Evolutionary conservation across 2,888 invertebrate species (phyloP), one percentile per base, ranked within the genome.

Genomic region (Leucoptera coffeella): DNA sequence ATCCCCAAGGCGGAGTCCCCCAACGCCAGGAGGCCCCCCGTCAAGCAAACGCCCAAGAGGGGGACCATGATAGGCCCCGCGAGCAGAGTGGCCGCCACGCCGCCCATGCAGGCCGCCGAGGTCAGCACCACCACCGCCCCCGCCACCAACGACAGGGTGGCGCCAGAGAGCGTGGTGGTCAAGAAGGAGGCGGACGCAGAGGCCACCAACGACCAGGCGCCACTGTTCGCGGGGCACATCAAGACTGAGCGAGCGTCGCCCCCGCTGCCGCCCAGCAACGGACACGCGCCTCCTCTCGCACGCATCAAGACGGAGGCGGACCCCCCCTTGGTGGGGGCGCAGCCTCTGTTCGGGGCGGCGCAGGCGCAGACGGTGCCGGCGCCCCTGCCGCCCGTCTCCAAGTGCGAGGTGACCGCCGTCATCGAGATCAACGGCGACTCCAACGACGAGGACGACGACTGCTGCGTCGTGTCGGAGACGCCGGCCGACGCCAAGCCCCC

Each of bases 371-470:
- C 31, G 13, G 4, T 10, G 2, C 33, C 40, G 4, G 38, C 45
- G 12, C 45, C 55, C 10, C 41, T 62, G 6, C 41, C 54, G 12
- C 52, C 60, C 1, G 51, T 64, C 2, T 45, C 59, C 5, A 69
- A 69, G 39, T 50, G 40, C 11, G 67, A 67, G 42, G 55, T 60
- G 21, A 34, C 38, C 2, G 42, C 41, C 8, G 35, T 57, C 15
- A 67, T 69, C 30, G 69, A 69, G 45, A 69, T 69, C 25, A 65
- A 67, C 36, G 65, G 69, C 8, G 69, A 69, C 38, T 65, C 65
- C 1, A 60, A 64, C 34, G 67, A 67, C 22, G 67, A 69, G 38
- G 69, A 67, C 23, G 69, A 69, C 31, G 69, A 69, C 36, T 67
- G 67, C 30, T 69, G 69, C 31, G 67, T 69, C 2, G 67, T 69